Evolutionary conservation across 2,888 invertebrate species (phyloP), one percentile per base, ranked within the genome.

Genomic region (Polyommatus icarus): DNA sequence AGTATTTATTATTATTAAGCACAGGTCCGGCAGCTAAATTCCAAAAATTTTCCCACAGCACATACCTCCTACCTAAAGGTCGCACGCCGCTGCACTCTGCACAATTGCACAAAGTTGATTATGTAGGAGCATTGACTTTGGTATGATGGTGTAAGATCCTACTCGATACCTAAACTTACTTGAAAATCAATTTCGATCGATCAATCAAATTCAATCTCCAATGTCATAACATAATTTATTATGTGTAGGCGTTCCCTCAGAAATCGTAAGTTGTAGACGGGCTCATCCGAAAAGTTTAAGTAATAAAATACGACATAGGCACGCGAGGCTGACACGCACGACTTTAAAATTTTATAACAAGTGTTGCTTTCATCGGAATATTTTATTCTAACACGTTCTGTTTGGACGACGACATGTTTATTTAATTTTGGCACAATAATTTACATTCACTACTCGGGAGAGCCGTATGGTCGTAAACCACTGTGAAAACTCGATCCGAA

Each of bases 371-470:
- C 67, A 73, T 40, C 20, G 40, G 15, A 73, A 46, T 73, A 46
- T 73, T 73, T 73, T 73, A 73, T 73, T 50, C n/a, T 40, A 32
- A 67, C 67, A 67, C 67, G 24, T 61, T 61, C 29, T 67, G 67
- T 29, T 67, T 29, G 29, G 67, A 67, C 29, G 67, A 18, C 67
- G 67, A 32, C 67, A 67, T 67, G 29, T 67, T 67, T 67, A 67
- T 67, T 67, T 67, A 67, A 67, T 67, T 67, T 67, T 18, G 67
- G 29, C 29, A 67, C 29, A 32, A 29, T 67, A 61, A 67, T 67
- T 67, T 67, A 67, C 67, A 67, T 67, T 67, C 24, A 67, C 29
- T 29, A 67, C 67, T 67, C 29, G 1, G 24, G 61, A 67, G 61
- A 67, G 29, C 29, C 4, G 67, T 32, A 15, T 67, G 32, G 67